These are phyloP conservation scores for Caradrina clavipalpis DNA, from an alignment of 2,888 invertebrate genomes.

Conservation along the genomic window DNA sequence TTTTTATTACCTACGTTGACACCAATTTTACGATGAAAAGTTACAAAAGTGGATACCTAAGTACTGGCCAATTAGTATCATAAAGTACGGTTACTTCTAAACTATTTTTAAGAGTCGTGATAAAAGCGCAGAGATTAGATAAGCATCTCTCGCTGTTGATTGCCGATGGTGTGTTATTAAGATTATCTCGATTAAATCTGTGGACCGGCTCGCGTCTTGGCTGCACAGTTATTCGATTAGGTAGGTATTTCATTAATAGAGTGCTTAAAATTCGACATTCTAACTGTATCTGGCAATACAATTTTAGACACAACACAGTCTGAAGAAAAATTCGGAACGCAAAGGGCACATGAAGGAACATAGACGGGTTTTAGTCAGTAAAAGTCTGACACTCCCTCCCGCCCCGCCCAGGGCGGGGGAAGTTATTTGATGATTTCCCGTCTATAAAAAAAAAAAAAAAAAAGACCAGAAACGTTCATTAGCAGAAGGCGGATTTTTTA, in stretches of 20 bases:
- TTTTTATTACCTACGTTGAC: slow-evolving; percentile 64
- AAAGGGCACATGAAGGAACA: too few relatives aligned
- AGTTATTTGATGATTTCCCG: too few relatives aligned
- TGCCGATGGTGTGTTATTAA: slow-evolving; percentile 70
- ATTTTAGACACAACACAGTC: background rate
- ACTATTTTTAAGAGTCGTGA: slow-evolving; percentile 55
- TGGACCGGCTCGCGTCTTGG: slow-evolving; percentile 34
- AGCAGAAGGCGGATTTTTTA: slow-evolving; percentile 22
- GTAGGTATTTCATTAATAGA: slow-evolving; percentile 20
- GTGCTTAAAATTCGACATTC: slow-evolving; percentile 4
- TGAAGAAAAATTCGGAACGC: too few relatives aligned
- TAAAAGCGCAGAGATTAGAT: slow-evolving; percentile 65
- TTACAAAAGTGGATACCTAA: slow-evolving; percentile 43
- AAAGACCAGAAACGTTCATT: slow-evolving; percentile 11
- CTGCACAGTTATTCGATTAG: slow-evolving; percentile 46
- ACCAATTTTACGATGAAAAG: slow-evolving; percentile 52
- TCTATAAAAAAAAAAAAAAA: too few relatives aligned
- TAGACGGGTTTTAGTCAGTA: too few relatives aligned
- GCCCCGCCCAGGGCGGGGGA: too few relatives aligned
- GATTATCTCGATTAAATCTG: slow-evolving; percentile 68
- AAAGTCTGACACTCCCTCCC: too few relatives aligned
- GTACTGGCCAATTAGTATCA: slow-evolving; percentile 42
- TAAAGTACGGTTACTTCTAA: slow-evolving; percentile 44
- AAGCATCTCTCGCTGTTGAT: slow-evolving; percentile 64
- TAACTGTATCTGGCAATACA: background rate